These are phyloP conservation scores for Poeciliopsis gracilis DNA, from an alignment of 2,797 vertebrate genomes.

Conservation along the genomic window DNA sequence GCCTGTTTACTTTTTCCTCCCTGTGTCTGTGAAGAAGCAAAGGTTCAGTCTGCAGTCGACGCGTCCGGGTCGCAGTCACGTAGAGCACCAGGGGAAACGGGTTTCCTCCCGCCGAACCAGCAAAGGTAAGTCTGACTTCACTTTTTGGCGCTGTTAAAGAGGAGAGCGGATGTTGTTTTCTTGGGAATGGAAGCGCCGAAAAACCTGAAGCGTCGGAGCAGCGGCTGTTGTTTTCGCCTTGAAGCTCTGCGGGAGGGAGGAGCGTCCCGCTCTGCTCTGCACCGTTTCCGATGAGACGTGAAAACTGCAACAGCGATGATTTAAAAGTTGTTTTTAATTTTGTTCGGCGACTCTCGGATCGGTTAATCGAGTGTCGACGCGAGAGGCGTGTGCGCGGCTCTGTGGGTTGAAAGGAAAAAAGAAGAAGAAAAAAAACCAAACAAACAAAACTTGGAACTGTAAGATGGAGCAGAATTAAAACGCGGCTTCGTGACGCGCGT, in stretches of 20 bases:
- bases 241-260: too few relatives aligned
- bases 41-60: background rate
- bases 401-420: too few relatives aligned
- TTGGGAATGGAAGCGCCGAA: background rate
- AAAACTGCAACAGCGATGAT: background rate
- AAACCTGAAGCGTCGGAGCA: background rate
- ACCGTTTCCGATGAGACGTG: background rate
- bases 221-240: background rate
- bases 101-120: rapidly evolving
- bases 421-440: too few relatives aligned
- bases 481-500: background rate
- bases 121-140: background rate
- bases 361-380: background rate
- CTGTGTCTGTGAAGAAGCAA: background rate
- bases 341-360: background rate
- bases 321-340: background rate
- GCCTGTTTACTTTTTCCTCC: background rate
- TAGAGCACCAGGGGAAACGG: rapidly evolving
- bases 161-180: background rate
- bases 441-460: background rate
- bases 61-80: rapidly evolving
- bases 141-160: background rate
- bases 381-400: too few relatives aligned
- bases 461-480: background rate
- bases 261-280: background rate